Evolutionary conservation across 2,113 vertebrate genomes (phyloP), one percentile per base, ranked within the genome.

Genomic region (Chloropsis hardwickii): DNA sequence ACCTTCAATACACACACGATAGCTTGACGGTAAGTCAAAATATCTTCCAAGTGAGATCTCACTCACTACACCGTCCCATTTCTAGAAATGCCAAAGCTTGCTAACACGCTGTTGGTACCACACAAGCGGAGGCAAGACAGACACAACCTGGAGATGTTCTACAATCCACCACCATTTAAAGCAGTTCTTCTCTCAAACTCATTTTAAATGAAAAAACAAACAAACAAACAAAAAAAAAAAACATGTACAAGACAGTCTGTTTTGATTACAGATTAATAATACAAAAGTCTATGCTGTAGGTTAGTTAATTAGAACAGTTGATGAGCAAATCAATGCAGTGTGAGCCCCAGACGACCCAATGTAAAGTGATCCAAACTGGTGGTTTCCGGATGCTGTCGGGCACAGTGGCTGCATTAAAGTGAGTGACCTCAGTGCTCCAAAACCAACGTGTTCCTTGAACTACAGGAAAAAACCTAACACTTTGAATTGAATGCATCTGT

Each of bases 181-280:
- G 95, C 95, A 97, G 97, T 97, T 96, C 94, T 81, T 96, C 98
- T 97, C 54, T 95, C 97, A 97, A 98, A 97, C 94, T 82, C 97
- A 97, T 97, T 91, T 98, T 88, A 93, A 97, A 94, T 97, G 97
- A 92, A 61, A 67, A 47, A 54, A 44, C 44, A 39, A 74, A 15
- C n/a, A n/a, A n/a, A n/a, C n/a, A n/a, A n/a, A n/a, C n/a, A n/a
- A n/a, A n/a, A n/a, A 13, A 48, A 50, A 42, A 97, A 97, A 82
- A 97, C 97, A 92, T 78, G 97, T 98, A 97, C 97, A 95, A 97
- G 97, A 98, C 94, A 94, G 96, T 97, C 95, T 97, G 95, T 83
- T 96, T 88, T 94, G 98, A 98, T 98, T 97, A 98, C 96, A 98
- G 98, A 97, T 97, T 97, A 97, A 86, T 97, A 97, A 95, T 96